Conservation (phyloP, 2,888 invertebrate genomes). For the Phorcus lineatus region DNA sequence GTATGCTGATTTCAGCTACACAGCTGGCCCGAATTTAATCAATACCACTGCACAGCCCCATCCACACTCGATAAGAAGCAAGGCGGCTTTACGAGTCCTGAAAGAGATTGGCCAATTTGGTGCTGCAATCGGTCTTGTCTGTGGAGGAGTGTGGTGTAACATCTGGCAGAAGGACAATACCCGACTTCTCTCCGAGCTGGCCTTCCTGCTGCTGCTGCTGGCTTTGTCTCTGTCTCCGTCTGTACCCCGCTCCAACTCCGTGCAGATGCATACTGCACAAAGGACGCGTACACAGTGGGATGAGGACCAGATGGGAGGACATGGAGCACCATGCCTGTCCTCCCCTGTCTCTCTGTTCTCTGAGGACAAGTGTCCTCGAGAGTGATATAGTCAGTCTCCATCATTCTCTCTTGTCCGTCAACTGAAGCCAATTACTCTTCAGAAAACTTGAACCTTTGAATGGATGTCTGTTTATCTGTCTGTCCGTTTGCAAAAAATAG, state of each 20-base stretch:
- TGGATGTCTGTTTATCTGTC: too few relatives aligned
- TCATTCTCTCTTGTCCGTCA: too few relatives aligned
- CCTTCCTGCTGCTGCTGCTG: not conserved
- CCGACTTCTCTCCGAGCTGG: not conserved
- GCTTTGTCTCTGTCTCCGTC: not conserved
- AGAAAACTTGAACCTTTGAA: too few relatives aligned
- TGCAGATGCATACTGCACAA: not conserved
- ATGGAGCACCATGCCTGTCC: not conserved
- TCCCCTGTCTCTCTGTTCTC: not conserved
- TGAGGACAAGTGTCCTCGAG: too few relatives aligned
- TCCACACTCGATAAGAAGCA: not conserved
- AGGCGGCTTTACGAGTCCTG: not conserved
- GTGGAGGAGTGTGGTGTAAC: not conserved
- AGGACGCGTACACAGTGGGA: not conserved
- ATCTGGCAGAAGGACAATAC: not conserved
- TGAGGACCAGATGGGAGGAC: not conserved
- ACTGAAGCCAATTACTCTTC: too few relatives aligned
- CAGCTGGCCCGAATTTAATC: not conserved
- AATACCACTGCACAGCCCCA: not conserved
- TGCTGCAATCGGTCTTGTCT: not conserved
- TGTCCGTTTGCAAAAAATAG: too few relatives aligned
- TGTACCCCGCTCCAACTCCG: not conserved
- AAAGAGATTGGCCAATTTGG: conserved; percentile 10
- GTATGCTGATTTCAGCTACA: not conserved
- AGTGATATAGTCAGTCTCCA: too few relatives aligned